Conservation (phyloP, 2,888 invertebrate genomes). For the Uropetala carovei region DNA sequence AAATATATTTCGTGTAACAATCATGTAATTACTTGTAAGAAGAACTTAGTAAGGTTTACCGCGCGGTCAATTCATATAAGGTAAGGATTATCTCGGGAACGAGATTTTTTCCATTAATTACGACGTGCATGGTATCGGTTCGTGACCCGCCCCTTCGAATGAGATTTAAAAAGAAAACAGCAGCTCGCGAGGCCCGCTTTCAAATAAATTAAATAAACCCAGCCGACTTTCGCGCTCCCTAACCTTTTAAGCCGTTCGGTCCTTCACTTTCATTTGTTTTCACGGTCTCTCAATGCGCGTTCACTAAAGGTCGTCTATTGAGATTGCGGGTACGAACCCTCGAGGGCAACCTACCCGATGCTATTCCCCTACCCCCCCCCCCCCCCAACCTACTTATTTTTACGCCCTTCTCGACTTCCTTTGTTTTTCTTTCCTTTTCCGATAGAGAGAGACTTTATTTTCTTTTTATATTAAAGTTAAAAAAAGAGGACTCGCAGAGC, state of each 20-base stretch:
- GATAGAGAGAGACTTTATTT: neutral
- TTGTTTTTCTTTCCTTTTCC: neutral
- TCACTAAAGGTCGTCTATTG: constrained; percentile 11
- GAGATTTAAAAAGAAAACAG: neutral
- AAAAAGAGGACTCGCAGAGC: constrained; percentile 3
- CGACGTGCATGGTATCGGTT: neutral
- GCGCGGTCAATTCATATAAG: too few relatives aligned
- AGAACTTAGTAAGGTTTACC: too few relatives aligned
- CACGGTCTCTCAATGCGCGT: constrained; percentile 1
- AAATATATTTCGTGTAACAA: too few relatives aligned
- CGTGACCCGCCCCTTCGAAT: neutral
- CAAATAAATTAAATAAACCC: neutral
- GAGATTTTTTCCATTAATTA: neutral
- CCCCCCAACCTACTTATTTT: too few relatives aligned
- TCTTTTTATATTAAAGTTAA: neutral
- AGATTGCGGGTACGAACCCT: constrained; percentile 7
- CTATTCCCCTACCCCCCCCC: neutral
- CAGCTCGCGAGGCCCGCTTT: neutral
- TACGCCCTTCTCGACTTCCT: neutral
- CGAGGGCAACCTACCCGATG: neutral
- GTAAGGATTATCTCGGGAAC: neutral
- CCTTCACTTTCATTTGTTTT: constrained; percentile 12
- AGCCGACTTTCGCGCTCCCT: neutral
- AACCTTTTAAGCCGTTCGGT: neutral
- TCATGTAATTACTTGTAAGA: too few relatives aligned